Conservation (phyloP, 1,140 invertebrate genomes). For the Trichonephila clavipes region DNA sequence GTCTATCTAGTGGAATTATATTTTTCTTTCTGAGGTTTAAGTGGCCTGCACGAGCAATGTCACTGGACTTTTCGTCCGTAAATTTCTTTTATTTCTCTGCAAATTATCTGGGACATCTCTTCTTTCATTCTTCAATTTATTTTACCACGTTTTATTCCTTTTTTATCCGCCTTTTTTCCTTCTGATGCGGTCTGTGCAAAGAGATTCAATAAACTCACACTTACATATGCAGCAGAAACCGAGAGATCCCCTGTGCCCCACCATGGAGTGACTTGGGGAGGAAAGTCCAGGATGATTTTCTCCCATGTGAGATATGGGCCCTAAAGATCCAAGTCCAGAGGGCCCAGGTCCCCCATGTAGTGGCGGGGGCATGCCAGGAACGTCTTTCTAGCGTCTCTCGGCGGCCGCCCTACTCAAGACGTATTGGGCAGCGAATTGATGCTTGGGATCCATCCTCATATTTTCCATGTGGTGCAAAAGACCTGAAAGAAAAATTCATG, state of each 20-base stretch:
- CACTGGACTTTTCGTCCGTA: not conserved
- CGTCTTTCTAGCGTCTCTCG: constrained; percentile 90
- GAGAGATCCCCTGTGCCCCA: constrained; percentile 74
- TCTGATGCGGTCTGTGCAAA: too few species aligned
- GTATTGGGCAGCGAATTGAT: constrained; percentile 96
- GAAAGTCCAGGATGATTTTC: constrained; percentile 76
- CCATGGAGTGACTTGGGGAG: constrained; percentile 76
- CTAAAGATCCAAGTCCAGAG: constrained; percentile 76
- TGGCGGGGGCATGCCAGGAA: constrained; percentile 73
- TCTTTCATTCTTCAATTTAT: constrained; percentile 17
- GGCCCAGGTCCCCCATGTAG: constrained; percentile 75
- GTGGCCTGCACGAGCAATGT: not conserved
- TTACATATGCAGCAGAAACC: constrained; percentile 17
- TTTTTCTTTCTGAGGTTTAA: not conserved
- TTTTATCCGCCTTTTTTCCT: not conserved
- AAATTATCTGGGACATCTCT: not conserved
- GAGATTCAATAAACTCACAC: not conserved
- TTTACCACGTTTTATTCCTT: not conserved
- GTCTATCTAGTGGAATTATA: not conserved
- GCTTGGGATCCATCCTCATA: constrained; percentile 97
- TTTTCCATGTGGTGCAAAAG: constrained; percentile 96
- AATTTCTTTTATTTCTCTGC: constrained; percentile 3
- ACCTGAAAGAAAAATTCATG: constrained; percentile 83
- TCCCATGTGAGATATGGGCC: constrained; percentile 76
- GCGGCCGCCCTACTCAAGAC: constrained; percentile 93